Base-by-base conservation (phyloP, 1,140 invertebrate genomes). In the Trichonephila clavipes region DNA sequence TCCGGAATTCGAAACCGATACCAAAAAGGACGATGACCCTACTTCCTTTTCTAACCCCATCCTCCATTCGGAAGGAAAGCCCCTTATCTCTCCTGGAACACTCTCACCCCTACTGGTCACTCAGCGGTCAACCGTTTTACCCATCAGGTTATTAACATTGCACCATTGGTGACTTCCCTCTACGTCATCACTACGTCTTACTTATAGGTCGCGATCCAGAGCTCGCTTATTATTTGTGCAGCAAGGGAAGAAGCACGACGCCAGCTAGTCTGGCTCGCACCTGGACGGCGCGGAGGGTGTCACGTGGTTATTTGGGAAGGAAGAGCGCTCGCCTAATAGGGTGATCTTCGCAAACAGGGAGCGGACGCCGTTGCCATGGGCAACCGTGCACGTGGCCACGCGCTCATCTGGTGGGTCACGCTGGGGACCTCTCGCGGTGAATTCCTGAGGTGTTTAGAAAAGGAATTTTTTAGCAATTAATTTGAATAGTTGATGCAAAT, bases 261-360 rank as follows among this genome's bases (percentile, higher is more conserved):
- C 87, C 87, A 40, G 5, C 21, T 10, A 88, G 87, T 88, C 87
- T 88, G 59, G 62, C 87, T 66, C 87, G 40, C 87, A 88, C 87
- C 87, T 87, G 85, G 34, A 21, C 21, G 34, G 28, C 21, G 81
- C 19, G 34, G 18, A 44, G 28, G n/a, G 72, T 51, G 83, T 85
- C 83, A 34, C 21, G 44, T 34, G 72, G 28, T 34, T 16, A 34
- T 40, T 40, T 28, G 72, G 72, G 72, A 34, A 34, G 72, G 28
- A 34, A 40, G 28, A 18, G 28, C 72, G 28, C 72, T 34, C 82
- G 40, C 82, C 82, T 83, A 83, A 83, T 83, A 83, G 82, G 82
- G 82, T n/a, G 82, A 83, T 83, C 44, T 83, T 51, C 82, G 21
- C 51, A 59, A 51, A 24, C n/a, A 21, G 18, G 82, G 40, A 19